These are phyloP conservation scores for Melolontha melolontha DNA, from an alignment of 2,888 invertebrate genomes.

Conservation along the genomic window DNA sequence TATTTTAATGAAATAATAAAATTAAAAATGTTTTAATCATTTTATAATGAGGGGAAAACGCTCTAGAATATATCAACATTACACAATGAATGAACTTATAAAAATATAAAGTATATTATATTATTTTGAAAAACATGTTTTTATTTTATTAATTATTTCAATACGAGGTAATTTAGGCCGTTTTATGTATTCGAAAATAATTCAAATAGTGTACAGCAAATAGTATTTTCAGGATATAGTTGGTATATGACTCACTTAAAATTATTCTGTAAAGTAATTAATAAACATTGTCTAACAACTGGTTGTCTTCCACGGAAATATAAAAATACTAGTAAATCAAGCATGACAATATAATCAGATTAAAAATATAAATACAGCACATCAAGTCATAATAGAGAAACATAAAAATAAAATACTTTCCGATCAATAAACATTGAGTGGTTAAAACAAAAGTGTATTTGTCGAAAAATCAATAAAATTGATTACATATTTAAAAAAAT, in stretches of 20 bases:
- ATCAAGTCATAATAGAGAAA: constrained; percentile 10
- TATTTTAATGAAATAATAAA: too few relatives aligned
- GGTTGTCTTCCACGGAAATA: constrained; percentile 7
- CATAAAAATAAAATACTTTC: constrained; percentile 18
- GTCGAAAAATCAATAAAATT: constrained; percentile 33
- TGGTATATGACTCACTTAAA: background rate
- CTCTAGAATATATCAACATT: too few relatives aligned
- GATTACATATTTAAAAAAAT: constrained; percentile 38
- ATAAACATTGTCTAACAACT: constrained; percentile 12
- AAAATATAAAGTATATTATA: too few relatives aligned
- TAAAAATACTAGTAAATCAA: constrained; percentile 14
- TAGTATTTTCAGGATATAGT: too few relatives aligned
- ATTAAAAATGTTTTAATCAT: too few relatives aligned
- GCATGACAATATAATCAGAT: constrained; percentile 14
- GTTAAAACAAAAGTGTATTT: constrained; percentile 30
- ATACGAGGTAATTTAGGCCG: too few relatives aligned
- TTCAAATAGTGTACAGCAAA: too few relatives aligned
- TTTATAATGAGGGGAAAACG: too few relatives aligned
- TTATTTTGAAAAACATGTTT: too few relatives aligned
- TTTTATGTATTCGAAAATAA: too few relatives aligned
- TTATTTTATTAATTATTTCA: too few relatives aligned
- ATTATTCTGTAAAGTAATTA: background rate
- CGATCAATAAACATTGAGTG: background rate
- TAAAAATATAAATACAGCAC: constrained; percentile 27
- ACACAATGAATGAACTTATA: too few relatives aligned